Base-by-base conservation (phyloP, 92 coral and sea anemone species). In the Metridium senile region DNA sequence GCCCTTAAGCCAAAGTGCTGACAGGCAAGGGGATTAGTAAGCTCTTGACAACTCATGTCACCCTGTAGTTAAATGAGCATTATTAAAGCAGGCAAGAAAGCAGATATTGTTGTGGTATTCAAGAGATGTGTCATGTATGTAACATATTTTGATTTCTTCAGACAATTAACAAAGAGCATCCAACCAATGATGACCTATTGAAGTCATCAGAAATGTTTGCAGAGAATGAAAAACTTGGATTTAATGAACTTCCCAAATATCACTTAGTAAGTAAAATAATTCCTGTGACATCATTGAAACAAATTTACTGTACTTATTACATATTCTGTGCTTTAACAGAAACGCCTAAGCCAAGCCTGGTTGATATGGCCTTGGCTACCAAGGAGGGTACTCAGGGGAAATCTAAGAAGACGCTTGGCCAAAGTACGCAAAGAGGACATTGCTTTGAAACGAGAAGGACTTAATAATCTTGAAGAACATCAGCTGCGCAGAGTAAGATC, bases 361-460 rank as follows among this genome's bases (percentile, higher is more conserved):
- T 79, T 96, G 4, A 58, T 96, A 59, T 88, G 85, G 43, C 93
- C 93, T 29, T 96, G 99, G 99, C 72, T 93, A 30, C 99, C 99
- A 47, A 76, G 82, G 53, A 81, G 86, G 25, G 34, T 92, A 52
- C 66, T 96, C 65, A 84, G 94, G 72, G 88, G 85, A 33, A 88
- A 85, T 26, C 49, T 96, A 62, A 88, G 86, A 63, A 84, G 84
- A 9, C 78, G 80, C 28, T 72, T 93, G 33, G 70, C 78, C 30
- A 62, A 85, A 65, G 87, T 96, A 25, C 86, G 86, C 75, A 96
- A 83, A 54, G 99, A 96, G 66, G 99, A 96, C 70, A 82, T 90
- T 59, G 99, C 99, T 19, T 47, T 96, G 47, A 86, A 82, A 51
- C 74, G 97, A 75, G 99, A 88, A 62, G 99, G 99, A 26, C 68